Percentiles rank a stretch among this genome's conserved stretches.
phyloP scores from a whole-genome alignment of 2,888 invertebrate species.

The Sarcophaga subvicina region DNA sequence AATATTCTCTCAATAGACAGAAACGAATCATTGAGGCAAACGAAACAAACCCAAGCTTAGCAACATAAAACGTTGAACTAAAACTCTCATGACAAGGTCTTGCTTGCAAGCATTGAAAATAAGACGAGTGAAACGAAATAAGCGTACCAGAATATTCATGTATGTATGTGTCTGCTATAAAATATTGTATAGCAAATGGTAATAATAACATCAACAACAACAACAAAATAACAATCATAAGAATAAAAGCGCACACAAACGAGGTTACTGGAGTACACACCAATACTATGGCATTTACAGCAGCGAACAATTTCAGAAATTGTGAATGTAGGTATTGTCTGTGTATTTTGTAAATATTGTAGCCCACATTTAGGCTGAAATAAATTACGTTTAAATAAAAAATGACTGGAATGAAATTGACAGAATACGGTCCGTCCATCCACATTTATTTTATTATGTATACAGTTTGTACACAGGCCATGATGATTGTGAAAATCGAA shows the following conservation, averaged over 20 bases:
- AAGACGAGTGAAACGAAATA: neutral
- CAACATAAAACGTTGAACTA: constrained; percentile 37
- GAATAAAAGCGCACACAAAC: constrained; percentile 12
- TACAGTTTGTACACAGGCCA: too few species aligned
- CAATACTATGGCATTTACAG: neutral
- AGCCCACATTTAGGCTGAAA: constrained; percentile 55
- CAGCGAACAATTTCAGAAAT: neutral
- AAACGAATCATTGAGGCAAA: neutral
- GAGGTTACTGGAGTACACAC: constrained; percentile 47
- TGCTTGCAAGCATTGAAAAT: neutral
- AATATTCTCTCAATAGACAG: neutral
- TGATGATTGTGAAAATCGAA: too few species aligned
- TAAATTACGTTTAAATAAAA: constrained; percentile 17
- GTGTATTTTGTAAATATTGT: neutral
- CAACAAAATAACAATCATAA: constrained; percentile 11
- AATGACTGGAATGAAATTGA: neutral
- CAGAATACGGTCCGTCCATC: neutral
- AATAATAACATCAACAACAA: neutral
- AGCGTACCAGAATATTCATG: neutral
- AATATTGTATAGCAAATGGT: too few species aligned
- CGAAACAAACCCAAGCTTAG: constrained; percentile 21
- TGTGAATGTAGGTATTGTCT: neutral
- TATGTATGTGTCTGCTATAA: too few species aligned
- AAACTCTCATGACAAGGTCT: constrained; percentile 24
- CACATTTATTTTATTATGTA: too few species aligned